A percentile compares a stretch with the other conserved stretches of the same genome.
Conservation (phyloP, 2,113 vertebrate genomes). For the Sander vitreus region DNA sequence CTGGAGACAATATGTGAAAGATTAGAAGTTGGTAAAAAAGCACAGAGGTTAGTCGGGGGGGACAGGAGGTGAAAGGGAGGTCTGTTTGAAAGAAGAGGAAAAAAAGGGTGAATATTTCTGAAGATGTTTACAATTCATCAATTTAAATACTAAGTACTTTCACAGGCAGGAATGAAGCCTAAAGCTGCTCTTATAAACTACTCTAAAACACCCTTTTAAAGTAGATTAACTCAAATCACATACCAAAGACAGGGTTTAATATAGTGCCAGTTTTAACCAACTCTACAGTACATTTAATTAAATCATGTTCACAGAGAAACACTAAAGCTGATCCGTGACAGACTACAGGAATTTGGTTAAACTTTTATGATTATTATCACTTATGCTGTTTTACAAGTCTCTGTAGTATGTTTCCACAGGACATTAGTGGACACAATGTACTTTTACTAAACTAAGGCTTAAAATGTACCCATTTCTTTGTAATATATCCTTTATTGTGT, state of each 20-base stretch:
- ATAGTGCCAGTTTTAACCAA: conserved; percentile 26
- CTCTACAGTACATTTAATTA: conserved; percentile 38
- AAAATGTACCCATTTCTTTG: not conserved
- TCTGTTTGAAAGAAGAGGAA: conserved; percentile 70
- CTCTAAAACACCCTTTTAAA: conserved; percentile 53
- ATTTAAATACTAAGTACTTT: conserved; percentile 56
- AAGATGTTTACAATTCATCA: conserved; percentile 74
- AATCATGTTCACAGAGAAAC: conserved; percentile 2
- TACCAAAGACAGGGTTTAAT: conserved; percentile 27
- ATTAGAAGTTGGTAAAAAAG: conserved; percentile 61
- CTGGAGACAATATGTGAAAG: conserved; percentile 59
- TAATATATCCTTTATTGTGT: conserved; percentile 14
- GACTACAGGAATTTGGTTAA: conserved; percentile 26
- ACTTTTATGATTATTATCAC: conserved; percentile 1
- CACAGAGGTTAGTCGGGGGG: conserved; percentile 87
- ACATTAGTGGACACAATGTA: conserved; percentile 11
- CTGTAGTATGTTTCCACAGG: conserved; percentile 10
- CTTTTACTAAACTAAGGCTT: not conserved
- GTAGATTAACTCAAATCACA: conserved; percentile 53
- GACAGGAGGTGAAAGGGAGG: conserved; percentile 69
- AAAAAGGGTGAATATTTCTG: conserved; percentile 69
- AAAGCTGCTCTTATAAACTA: conserved; percentile 36
- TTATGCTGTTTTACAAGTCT: conserved; percentile 4
- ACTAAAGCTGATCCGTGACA: conserved; percentile 19
- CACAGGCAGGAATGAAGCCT: conserved; percentile 41